Conservation (phyloP, 2,797 vertebrate genomes). For the Anas flavirostris region DNA sequence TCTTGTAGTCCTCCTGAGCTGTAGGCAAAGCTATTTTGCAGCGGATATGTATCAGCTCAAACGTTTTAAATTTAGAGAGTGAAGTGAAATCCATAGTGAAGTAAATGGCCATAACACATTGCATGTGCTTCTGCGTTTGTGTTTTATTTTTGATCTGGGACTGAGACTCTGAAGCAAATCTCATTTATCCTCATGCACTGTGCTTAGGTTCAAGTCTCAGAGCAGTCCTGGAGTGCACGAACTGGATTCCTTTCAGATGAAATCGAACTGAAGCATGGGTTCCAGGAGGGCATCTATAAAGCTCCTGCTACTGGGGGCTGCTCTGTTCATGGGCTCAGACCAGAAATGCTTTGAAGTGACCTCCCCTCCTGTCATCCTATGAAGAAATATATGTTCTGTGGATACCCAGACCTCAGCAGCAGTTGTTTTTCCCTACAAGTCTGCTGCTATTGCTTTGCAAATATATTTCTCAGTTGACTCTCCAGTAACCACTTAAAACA, state of each 20-base stretch:
- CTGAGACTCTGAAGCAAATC: not conserved
- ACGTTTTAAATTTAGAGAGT: not conserved
- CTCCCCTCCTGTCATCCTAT: not conserved
- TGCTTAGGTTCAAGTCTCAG: not conserved
- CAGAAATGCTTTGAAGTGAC: not conserved
- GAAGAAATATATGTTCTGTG: not conserved
- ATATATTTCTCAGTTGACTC: not conserved
- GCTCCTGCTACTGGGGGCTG: not conserved
- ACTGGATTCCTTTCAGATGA: not conserved
- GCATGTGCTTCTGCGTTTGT: not conserved
- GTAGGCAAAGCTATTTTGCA: conserved; percentile 17
- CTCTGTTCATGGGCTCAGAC: not conserved
- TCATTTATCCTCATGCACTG: not conserved
- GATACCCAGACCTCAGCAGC: not conserved
- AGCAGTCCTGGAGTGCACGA: not conserved
- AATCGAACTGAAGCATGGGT: not conserved
- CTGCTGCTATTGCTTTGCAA: not conserved
- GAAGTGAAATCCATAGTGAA: not conserved
- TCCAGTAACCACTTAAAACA: not conserved
- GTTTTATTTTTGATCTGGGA: conserved; percentile 18
- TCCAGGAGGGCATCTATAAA: not conserved
- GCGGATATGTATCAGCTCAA: not conserved
- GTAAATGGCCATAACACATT: not conserved
- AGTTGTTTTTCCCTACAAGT: not conserved
- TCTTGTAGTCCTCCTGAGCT: conserved; percentile 31